Evolutionary conservation across 2,888 invertebrate genomes (phyloP).

Genomic region (Chymomyza procnemis): DNA sequence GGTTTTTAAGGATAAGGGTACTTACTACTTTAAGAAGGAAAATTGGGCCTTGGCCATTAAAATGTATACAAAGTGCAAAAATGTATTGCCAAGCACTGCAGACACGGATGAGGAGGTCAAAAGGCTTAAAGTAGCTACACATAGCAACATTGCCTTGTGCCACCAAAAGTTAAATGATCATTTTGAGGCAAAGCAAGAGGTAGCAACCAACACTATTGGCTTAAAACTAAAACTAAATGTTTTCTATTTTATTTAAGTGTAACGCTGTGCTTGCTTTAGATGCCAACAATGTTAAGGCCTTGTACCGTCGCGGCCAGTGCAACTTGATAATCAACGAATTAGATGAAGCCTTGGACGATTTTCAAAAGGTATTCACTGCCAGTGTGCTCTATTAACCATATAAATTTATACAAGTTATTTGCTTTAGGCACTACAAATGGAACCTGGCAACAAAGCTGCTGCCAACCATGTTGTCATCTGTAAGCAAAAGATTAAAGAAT

Average conservation of each 20-base stretch:
- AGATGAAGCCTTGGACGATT: constrained; percentile 87
- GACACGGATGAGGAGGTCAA: constrained; percentile 78
- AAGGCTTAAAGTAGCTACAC: constrained; percentile 83
- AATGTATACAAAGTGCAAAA: constrained; percentile 88
- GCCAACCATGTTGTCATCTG: constrained; percentile 86
- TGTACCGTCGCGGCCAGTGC: constrained; percentile 93
- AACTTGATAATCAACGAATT: constrained; percentile 86
- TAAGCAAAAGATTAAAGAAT: constrained; percentile 85
- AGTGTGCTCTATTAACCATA: no score
- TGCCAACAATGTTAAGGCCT: constrained; percentile 89
- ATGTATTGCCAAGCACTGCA: constrained; percentile 70
- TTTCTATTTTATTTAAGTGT: constrained; percentile 76
- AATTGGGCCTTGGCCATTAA: constrained; percentile 89
- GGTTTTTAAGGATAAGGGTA: constrained; percentile 93
- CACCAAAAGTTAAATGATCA: constrained; percentile 85
- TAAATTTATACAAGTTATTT: not conserved
- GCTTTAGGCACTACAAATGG: constrained; percentile 83
- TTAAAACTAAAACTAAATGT: not conserved
- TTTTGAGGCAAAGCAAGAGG: constrained; percentile 85
- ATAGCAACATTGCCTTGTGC: constrained; percentile 90
- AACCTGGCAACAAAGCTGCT: constrained; percentile 94
- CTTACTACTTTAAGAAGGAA: constrained; percentile 89
- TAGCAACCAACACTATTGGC: constrained; percentile 33
- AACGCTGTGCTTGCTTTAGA: constrained; percentile 88
- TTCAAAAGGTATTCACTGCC: constrained; percentile 82